Conservation (phyloP, 2,888 invertebrate species). For the Achlya flavicornis region DNA sequence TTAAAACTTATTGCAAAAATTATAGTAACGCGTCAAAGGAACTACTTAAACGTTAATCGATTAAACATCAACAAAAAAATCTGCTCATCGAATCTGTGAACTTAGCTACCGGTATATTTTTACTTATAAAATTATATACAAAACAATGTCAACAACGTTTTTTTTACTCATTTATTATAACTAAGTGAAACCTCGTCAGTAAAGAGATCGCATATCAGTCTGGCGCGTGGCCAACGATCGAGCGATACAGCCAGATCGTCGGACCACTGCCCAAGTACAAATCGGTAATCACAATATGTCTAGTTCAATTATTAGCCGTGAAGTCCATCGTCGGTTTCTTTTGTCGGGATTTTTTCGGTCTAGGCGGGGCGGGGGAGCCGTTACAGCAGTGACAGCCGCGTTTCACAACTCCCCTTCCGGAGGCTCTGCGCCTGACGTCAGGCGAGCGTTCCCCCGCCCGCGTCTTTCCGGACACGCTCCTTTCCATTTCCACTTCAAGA, state of each 20-base stretch:
- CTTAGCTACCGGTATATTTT: conserved; percentile 40
- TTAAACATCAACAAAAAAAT: conserved; percentile 60
- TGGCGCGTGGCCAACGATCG: conserved; percentile 27
- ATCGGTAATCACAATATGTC: conserved; percentile 35
- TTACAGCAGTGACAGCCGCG: conserved; percentile 86
- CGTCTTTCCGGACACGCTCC: conserved; percentile 73
- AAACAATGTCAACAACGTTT: conserved; percentile 71
- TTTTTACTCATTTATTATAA: conserved; percentile 32
- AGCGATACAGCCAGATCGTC: conserved; percentile 21
- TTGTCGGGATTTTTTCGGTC: conserved; percentile 73
- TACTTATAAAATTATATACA: conserved; percentile 71
- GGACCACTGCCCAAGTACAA: conserved; percentile 30
- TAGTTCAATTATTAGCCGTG: conserved; percentile 24
- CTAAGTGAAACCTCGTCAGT: conserved; percentile 47
- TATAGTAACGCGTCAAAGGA: conserved; percentile 59
- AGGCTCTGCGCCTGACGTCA: conserved; percentile 65
- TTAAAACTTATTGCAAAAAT: conserved; percentile 37
- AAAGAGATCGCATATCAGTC: conserved; percentile 68
- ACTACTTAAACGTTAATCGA: conserved; percentile 43
- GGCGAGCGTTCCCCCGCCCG: conserved; percentile 57
- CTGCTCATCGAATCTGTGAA: conserved; percentile 40
- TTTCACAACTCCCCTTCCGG: conserved; percentile 83
- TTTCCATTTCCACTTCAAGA: conserved; percentile 45
- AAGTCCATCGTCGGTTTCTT: conserved; percentile 63
- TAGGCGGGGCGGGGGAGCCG: conserved; percentile 80